Evolutionary conservation across 92 coral and sea anemone genomes (phyloP).

Genomic region (Parazoanthus atlanticus): DNA sequence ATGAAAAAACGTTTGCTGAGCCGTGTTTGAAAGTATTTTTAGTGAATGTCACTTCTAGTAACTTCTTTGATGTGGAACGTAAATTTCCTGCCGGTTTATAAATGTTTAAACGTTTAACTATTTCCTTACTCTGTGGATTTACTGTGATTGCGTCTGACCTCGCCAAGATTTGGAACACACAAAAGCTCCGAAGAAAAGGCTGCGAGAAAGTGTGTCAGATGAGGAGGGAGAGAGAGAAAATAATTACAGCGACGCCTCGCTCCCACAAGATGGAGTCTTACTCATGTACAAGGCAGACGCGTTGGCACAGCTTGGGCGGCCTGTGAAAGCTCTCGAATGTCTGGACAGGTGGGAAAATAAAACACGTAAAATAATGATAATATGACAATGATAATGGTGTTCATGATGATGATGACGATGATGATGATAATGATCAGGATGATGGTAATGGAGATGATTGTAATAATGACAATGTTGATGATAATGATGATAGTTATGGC

Average conservation of each 20-base stretch:
- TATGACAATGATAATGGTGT: background rate
- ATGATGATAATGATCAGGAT: background rate
- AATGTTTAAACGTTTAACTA: too few species aligned
- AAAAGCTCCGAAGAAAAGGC: slow-evolving; percentile 32
- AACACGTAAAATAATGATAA: background rate
- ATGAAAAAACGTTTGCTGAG: too few species aligned
- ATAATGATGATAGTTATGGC: background rate
- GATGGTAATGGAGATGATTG: background rate
- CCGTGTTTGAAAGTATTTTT: too few species aligned
- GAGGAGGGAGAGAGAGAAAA: slow-evolving; percentile 18
- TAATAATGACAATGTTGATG: background rate
- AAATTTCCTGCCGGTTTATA: too few species aligned
- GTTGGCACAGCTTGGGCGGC: slow-evolving; percentile 56
- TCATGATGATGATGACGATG: background rate
- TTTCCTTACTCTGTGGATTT: too few species aligned
- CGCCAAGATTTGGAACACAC: background rate
- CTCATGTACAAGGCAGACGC: slow-evolving; percentile 69
- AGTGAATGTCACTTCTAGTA: too few species aligned
- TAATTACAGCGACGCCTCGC: background rate
- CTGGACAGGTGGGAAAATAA: slow-evolving; percentile 59
- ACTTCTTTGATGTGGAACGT: too few species aligned
- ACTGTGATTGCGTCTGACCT: background rate
- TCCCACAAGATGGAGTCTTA: slow-evolving; percentile 25
- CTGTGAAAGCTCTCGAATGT: slow-evolving; percentile 66
- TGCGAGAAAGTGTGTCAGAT: slow-evolving; percentile 10